Evolutionary conservation across 1,140 invertebrate species (phyloP).

Genomic region (Asbolus verrucosus): DNA sequence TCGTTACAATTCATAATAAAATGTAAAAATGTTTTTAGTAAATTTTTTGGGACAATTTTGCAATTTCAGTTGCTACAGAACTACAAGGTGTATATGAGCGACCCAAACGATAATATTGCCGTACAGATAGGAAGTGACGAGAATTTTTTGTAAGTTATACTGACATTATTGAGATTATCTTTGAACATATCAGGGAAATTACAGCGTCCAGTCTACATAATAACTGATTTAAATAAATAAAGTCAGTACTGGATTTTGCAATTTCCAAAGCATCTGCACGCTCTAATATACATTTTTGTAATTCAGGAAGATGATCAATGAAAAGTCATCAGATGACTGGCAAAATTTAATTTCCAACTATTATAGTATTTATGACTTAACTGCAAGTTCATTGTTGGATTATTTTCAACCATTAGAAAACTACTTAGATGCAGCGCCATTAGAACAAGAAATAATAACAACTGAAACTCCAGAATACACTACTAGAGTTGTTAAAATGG

Average conservation of each 20-base stretch:
- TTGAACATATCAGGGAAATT: too few relatives aligned
- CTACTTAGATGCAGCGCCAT: constrained; percentile 61
- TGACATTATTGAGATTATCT: too few relatives aligned
- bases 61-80: constrained; percentile 66
- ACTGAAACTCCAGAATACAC: constrained; percentile 49
- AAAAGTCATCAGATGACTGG: constrained; percentile 57
- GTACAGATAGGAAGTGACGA: constrained; percentile 56
- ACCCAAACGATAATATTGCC: constrained; percentile 60
- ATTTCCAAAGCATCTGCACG: too few relatives aligned
- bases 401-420: constrained; percentile 63
- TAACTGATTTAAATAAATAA: too few relatives aligned
- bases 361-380: constrained; percentile 59
- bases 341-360: constrained; percentile 54
- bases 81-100: constrained; percentile 58
- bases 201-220: too few relatives aligned
- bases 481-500: constrained; percentile 28
- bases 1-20: constrained; percentile 40
- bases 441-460: constrained; percentile 52
- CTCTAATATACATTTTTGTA: constrained; percentile 1
- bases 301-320: constrained; percentile 56
- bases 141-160: constrained; percentile 60
- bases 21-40: too few relatives aligned
- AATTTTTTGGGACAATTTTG: constrained; percentile 66
- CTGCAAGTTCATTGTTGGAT: constrained; percentile 56
- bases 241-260: too few relatives aligned